These are phyloP conservation scores for Thunnus albacares DNA, from an alignment of 2,797 vertebrate species.

Conservation along the genomic window DNA sequence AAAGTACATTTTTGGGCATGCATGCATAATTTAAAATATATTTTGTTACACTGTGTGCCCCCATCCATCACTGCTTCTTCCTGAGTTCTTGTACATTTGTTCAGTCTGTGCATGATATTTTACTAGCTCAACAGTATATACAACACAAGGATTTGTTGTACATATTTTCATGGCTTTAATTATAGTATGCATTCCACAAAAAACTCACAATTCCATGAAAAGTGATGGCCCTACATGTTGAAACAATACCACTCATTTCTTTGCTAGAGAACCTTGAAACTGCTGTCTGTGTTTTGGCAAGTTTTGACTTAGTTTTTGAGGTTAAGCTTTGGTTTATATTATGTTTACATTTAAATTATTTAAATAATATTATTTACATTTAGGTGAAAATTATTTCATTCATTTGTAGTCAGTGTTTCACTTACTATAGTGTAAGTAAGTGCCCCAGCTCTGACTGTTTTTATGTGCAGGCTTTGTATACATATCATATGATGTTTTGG, in stretches of 20 bases:
- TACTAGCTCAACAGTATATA: neutral
- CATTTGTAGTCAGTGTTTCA: neutral
- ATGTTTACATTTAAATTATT: neutral
- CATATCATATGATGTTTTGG: neutral
- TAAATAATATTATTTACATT: neutral
- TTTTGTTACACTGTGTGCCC: too few relatives aligned
- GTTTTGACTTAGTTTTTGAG: neutral
- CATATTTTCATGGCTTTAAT: neutral
- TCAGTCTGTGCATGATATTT: neutral
- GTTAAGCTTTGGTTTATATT: neutral
- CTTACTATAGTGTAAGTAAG: neutral
- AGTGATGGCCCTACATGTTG: too few relatives aligned
- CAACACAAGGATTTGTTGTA: neutral
- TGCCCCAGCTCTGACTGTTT: too few relatives aligned
- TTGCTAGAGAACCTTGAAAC: too few relatives aligned
- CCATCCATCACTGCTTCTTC: neutral
- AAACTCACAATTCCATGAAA: neutral
- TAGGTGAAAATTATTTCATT: too few relatives aligned
- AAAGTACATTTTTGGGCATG: neutral
- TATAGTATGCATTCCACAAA: neutral
- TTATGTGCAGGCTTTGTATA: neutral
- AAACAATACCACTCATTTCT: neutral
- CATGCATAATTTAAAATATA: neutral
- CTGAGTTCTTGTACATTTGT: neutral
- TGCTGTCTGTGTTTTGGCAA: too few relatives aligned